A percentile compares a stretch with the other conserved stretches of the same genome.
phyloP scores from a whole-genome alignment of 2,888 invertebrate genomes.

The Gastrophysa polygoni region DNA sequence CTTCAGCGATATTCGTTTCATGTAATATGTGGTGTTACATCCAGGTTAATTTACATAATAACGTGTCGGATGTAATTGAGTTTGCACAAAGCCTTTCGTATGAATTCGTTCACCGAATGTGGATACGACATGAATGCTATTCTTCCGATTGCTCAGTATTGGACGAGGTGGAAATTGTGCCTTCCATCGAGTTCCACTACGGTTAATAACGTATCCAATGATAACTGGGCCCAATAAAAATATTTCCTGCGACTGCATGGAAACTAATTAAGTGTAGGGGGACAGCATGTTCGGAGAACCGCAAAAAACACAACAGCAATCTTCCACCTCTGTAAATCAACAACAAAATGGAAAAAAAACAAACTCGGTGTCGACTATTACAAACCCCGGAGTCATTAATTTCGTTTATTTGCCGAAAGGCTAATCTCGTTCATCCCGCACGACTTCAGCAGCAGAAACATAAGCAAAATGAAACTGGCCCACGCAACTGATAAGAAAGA shows the following conservation, averaged over 20 bases:
- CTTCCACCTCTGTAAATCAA: too few relatives aligned
- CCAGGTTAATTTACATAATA: slow-evolving; percentile 1
- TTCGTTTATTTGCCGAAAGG: slow-evolving; percentile 5
- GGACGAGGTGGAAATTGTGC: too few relatives aligned
- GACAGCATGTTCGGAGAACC: too few relatives aligned
- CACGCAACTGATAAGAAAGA: slow-evolving; percentile 1
- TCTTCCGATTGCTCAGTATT: background rate
- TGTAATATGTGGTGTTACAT: background rate
- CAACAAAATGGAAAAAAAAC: too few relatives aligned
- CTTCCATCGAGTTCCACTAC: too few relatives aligned
- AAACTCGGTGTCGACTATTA: slow-evolving; percentile 2
- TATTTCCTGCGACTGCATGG: too few relatives aligned
- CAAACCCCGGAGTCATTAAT: background rate
- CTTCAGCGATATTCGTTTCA: background rate
- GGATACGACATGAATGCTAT: background rate
- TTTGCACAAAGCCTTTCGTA: background rate
- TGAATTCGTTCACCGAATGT: background rate
- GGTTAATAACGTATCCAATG: too few relatives aligned
- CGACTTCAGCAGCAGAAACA: slow-evolving; percentile 3
- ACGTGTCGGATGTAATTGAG: background rate
- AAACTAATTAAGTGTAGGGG: too few relatives aligned
- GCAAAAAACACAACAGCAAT: too few relatives aligned
- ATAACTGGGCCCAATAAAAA: too few relatives aligned
- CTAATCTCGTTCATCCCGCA: slow-evolving; percentile 4
- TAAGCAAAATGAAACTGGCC: slow-evolving; percentile 5